phyloP scores from a whole-genome alignment of 2,797 vertebrate genomes.

The Sebastes alutus region DNA sequence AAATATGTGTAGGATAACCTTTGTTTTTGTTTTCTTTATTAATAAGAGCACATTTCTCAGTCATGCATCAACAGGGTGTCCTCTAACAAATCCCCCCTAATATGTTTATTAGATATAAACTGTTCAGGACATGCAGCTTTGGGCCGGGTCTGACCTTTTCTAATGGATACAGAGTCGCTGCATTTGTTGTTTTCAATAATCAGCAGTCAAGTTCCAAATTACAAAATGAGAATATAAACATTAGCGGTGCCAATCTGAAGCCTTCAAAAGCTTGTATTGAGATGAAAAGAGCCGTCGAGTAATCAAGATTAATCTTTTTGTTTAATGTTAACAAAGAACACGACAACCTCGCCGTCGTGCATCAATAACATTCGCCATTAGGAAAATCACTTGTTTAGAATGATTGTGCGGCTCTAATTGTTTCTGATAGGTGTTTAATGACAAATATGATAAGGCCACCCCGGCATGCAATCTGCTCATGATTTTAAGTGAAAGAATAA shows the following conservation, averaged over 20 bases:
- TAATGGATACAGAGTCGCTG: neutral
- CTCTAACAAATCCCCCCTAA: neutral
- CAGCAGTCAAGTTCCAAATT: constrained; percentile 7
- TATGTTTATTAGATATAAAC: neutral
- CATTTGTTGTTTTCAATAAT: constrained; percentile 16
- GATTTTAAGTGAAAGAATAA: constrained; percentile 24
- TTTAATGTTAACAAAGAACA: constrained; percentile 33
- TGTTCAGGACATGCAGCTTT: neutral
- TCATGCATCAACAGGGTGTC: neutral
- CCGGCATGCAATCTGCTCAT: constrained; percentile 13
- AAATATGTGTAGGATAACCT: neutral
- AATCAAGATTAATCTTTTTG: constrained; percentile 45
- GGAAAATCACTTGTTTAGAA: constrained; percentile 57
- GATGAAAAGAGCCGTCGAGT: constrained; percentile 28
- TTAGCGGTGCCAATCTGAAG: neutral
- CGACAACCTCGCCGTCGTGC: constrained; percentile 12
- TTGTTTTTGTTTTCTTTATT: constrained; percentile 7
- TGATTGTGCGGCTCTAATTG: constrained; percentile 37
- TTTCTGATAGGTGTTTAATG: constrained; percentile 70
- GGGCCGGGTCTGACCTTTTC: constrained; percentile 5
- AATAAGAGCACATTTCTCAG: neutral
- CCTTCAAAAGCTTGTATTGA: constrained; percentile 9
- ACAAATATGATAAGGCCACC: constrained; percentile 44
- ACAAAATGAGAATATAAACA: constrained; percentile 12
- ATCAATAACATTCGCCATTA: constrained; percentile 18